Base-by-base conservation (phyloP, 2,888 invertebrate genomes). In the Trisateles emortualis region DNA sequence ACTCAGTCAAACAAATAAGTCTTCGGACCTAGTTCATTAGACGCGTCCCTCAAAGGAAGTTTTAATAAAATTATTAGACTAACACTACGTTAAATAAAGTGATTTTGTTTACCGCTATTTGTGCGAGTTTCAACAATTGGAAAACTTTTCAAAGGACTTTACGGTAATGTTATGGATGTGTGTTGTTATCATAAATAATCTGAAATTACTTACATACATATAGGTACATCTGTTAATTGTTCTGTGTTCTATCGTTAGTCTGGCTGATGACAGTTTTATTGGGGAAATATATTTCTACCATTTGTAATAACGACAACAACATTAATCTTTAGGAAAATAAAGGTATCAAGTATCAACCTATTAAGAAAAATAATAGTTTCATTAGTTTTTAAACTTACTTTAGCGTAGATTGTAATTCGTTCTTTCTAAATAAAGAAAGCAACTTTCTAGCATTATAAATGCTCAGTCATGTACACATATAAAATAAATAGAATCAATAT, bases 1-100 rank as follows among this genome's bases (percentile, higher is more conserved):
- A 85, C 78, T 79, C 76, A 74, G 63, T 71, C 70, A 74, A 79
- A 83, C 77, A 81, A 82, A 81, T 76, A 79, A 71, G 59, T 68
- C 72, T 68, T 64, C 71, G 75, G 70, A 68, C 66, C 70, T 78
- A 74, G 77, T 79, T 80, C 76, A 74, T 75, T 69, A 65, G 51
- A 65, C 62, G 66, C 63, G 77, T 62, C 62, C 54, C 55, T 48
- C 55, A 59, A 60, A 66, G 54, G 62, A 74, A 78, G 76, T 79
- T 79, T 53, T 61, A 61, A 61, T 63, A 55, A 57, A 72, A 73
- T 59, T 64, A 53, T 64, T 71, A 68, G 54, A 63, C 52, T 64
- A 59, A 71, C 57, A 55, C 56, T 52, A 49, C 63, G 65, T 67
- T 62, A 59, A 72, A 70, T 75, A 44, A 74, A 79, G 83, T 86